These are phyloP conservation scores for Rotaria socialis DNA, from an alignment of 2,888 invertebrate species.

Conservation along the genomic window DNA sequence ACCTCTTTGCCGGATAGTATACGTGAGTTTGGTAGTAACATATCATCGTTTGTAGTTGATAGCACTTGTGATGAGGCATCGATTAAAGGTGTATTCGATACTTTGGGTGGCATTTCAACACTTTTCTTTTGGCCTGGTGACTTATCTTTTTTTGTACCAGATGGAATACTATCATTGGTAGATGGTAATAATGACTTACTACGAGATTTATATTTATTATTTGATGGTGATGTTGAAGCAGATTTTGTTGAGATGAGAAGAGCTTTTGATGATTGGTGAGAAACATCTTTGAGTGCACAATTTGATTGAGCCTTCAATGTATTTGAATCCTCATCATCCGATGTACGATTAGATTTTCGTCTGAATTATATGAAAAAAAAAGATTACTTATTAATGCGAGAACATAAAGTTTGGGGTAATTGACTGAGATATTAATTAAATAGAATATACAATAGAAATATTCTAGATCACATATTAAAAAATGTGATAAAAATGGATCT, in stretches of 20 bases:
- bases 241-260: background rate
- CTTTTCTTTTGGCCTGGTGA: background rate
- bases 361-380: background rate
- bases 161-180: background rate
- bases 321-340: background rate
- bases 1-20: background rate
- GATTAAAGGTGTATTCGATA: background rate
- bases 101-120: background rate
- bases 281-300: background rate
- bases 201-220: background rate
- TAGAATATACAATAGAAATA: too few relatives aligned
- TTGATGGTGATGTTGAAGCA: background rate
- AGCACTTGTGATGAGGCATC: background rate
- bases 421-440: background rate
- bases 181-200: background rate
- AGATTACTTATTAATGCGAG: background rate
- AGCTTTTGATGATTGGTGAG: background rate
- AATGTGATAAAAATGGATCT: too few relatives aligned
- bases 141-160: background rate
- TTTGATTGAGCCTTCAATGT: background rate
- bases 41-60: background rate
- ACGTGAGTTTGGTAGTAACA: background rate
- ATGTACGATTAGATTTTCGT: background rate
- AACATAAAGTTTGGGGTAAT: background rate
- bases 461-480: too few relatives aligned